phyloP scores from a whole-genome alignment of 30 jellyfish, hydroid and myxozoan species.

The Aurelia coerulea region DNA sequence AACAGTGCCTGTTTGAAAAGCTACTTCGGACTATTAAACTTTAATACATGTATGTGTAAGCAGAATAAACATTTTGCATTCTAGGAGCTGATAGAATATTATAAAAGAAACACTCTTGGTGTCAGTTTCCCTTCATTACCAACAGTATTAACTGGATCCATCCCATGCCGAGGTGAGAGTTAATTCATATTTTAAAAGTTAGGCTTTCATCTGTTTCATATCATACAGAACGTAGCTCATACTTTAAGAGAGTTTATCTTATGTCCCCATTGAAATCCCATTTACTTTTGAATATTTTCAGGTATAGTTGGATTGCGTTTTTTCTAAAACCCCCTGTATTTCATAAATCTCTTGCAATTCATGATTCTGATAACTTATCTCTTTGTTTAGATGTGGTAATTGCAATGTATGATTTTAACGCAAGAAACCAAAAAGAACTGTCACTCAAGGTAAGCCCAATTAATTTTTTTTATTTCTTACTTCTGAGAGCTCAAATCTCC shows the following conservation, averaged over 20 bases:
- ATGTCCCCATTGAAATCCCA: too few species aligned
- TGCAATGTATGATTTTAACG: constrained; percentile 65
- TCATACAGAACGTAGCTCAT: too few species aligned
- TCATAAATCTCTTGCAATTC: neutral
- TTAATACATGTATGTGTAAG: too few species aligned
- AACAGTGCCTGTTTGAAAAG: too few species aligned
- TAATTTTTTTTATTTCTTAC: neutral
- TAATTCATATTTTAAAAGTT: neutral
- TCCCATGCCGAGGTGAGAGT: constrained; percentile 59
- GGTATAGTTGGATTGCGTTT: too few species aligned
- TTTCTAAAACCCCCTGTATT: too few species aligned
- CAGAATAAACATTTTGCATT: neutral
- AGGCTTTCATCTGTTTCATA: too few species aligned
- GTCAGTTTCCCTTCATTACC: constrained; percentile 90
- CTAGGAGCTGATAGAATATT: constrained; percentile 76
- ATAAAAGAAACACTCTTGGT: constrained; percentile 76
- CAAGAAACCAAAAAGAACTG: constrained; percentile 79
- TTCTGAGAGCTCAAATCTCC: too few species aligned
- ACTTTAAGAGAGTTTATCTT: too few species aligned
- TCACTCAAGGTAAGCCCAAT: constrained; percentile 64
- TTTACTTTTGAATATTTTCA: too few species aligned
- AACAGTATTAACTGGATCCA: constrained; percentile 68
- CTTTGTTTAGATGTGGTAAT: constrained; percentile 43
- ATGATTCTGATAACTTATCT: neutral
- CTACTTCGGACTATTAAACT: too few species aligned